These are phyloP conservation scores for Podotricha telesiphe DNA, from an alignment of 2,888 invertebrate species.

Conservation along the genomic window DNA sequence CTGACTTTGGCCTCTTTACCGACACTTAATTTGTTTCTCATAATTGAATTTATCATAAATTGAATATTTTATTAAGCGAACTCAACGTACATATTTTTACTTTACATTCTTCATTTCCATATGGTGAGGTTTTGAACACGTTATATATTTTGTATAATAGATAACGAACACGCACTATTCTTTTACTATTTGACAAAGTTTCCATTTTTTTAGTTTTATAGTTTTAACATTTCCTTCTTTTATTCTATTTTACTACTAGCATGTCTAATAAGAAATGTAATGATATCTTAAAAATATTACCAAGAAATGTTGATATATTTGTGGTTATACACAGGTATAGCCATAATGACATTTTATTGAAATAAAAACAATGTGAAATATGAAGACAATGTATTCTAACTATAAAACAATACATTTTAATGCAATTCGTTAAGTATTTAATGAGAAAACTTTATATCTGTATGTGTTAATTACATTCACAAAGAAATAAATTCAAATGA, in stretches of 20 bases:
- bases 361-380: neutral
- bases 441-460: slow-evolving; percentile 39
- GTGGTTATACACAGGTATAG: neutral
- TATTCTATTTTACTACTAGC: neutral
- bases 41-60: slow-evolving; percentile 70
- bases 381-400: neutral
- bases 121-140: neutral
- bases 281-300: too few species aligned
- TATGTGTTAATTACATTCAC: slow-evolving; percentile 47
- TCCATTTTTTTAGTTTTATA: neutral
- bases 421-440: neutral
- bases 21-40: slow-evolving; percentile 55
- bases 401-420: neutral
- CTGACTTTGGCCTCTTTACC: slow-evolving; percentile 60
- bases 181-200: neutral
- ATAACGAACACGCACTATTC: neutral
- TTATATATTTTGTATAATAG: slow-evolving; percentile 8
- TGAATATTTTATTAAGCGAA: slow-evolving; percentile 57
- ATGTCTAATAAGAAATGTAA: neutral
- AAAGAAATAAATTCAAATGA: slow-evolving; percentile 61
- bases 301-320: neutral
- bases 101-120: slow-evolving; percentile 17
- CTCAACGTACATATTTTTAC: too few species aligned
- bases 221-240: too few species aligned
- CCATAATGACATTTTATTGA: neutral